A percentile compares a stretch with the other conserved stretches of the same genome.
These are phyloP conservation scores for Corynorhinus townsendii DNA, from an alignment of 2,113 vertebrate species.

Conservation along the genomic window DNA sequence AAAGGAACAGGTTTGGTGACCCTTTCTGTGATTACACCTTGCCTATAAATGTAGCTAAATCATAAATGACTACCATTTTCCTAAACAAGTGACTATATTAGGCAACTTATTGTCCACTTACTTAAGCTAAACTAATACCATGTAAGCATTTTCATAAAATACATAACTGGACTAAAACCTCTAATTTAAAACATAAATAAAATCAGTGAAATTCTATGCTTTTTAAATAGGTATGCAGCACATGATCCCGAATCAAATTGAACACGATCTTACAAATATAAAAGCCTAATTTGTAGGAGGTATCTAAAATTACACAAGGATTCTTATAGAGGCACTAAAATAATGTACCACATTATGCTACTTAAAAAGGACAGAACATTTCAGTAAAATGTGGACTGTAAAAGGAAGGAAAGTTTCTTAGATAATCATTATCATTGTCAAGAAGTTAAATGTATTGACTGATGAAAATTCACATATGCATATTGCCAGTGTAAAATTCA, in stretches of 20 bases:
- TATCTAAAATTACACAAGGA: not conserved
- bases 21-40: not conserved
- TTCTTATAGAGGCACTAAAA: not conserved
- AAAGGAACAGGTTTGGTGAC: conserved; percentile 38
- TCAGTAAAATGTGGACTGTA: not conserved
- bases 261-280: conserved; percentile 19
- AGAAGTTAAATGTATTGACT: not conserved
- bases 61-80: not conserved
- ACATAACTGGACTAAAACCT: not conserved
- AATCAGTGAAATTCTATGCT: not conserved
- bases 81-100: conserved; percentile 8
- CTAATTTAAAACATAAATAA: conserved; percentile 48
- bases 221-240: conserved; percentile 15
- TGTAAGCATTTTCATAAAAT: conserved; percentile 15
- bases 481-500: not conserved
- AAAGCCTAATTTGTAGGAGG: conserved; percentile 3
- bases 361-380: not conserved
- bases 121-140: conserved; percentile 19
- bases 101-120: not conserved
- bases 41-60: conserved; percentile 23
- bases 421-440: not conserved
- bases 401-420: not conserved
- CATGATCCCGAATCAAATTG: conserved; percentile 19
- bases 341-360: not conserved
- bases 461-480: not conserved